These are phyloP conservation scores for Pempheris klunzingeri DNA, from an alignment of 2,797 vertebrate species.

Conservation along the genomic window DNA sequence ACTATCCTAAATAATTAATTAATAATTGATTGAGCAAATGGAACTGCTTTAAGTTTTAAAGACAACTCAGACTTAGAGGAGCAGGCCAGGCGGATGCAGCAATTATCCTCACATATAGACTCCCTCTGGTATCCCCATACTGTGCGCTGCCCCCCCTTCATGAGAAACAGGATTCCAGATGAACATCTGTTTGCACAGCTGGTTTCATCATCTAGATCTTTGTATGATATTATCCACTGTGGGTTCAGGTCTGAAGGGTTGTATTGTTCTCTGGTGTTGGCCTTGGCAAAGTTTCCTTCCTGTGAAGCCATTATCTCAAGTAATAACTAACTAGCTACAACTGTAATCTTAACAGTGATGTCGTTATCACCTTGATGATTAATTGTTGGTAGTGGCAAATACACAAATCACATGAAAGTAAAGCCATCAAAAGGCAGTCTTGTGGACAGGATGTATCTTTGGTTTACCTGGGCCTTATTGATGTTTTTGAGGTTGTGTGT, in stretches of 20 bases:
- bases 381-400: constrained; percentile 25
- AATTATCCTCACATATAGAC: constrained; percentile 66
- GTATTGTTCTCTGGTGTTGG: constrained; percentile 59
- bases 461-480: neutral
- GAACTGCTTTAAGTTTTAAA: constrained; percentile 52
- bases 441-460: constrained; percentile 13
- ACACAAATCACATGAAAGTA: constrained; percentile 30
- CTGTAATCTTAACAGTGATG: constrained; percentile 46
- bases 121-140: constrained; percentile 58
- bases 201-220: constrained; percentile 71
- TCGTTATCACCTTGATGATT: constrained; percentile 53
- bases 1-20: constrained; percentile 45
- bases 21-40: constrained; percentile 46
- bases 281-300: constrained; percentile 59
- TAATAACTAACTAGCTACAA: constrained; percentile 36
- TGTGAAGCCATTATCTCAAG: constrained; percentile 42
- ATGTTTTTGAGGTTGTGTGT: neutral
- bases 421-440: constrained; percentile 29
- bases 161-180: constrained; percentile 64
- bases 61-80: constrained; percentile 43
- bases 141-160: constrained; percentile 40
- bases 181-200: constrained; percentile 83
- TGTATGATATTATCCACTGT: constrained; percentile 66
- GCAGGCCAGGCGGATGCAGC: constrained; percentile 55
- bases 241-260: constrained; percentile 57